These are phyloP conservation scores for Diorhabda carinulata DNA, from an alignment of 1,140 invertebrate species.

Conservation along the genomic window DNA sequence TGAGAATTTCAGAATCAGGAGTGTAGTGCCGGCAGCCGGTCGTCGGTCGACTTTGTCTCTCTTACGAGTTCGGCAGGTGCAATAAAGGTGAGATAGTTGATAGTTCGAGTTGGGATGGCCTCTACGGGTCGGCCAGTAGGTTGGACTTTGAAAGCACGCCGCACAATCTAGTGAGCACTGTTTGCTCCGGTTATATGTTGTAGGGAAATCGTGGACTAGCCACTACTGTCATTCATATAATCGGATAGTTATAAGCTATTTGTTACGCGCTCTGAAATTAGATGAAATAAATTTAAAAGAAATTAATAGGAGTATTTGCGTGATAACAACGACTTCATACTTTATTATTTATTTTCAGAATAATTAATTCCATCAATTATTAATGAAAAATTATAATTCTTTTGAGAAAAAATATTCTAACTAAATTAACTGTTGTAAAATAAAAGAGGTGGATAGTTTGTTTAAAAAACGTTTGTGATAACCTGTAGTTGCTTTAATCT, in stretches of 20 bases:
- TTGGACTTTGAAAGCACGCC: constrained; percentile 11
- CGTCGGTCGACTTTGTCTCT: constrained; percentile 9
- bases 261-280: constrained; percentile 2
- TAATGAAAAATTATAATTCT: too few relatives aligned
- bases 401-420: too few relatives aligned
- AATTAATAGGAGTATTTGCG: too few relatives aligned
- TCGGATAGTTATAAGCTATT: background rate
- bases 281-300: too few relatives aligned
- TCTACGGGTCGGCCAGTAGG: constrained; percentile 13
- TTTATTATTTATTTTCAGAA: too few relatives aligned
- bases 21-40: background rate
- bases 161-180: constrained; percentile 17
- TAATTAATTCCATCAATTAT: too few relatives aligned
- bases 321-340: too few relatives aligned
- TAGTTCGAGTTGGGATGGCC: constrained; percentile 20
- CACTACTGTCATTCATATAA: constrained; percentile 2
- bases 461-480: too few relatives aligned
- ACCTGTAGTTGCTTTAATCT: too few relatives aligned
- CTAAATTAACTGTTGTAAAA: too few relatives aligned
- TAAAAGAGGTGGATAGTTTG: too few relatives aligned
- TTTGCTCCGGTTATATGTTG: constrained; percentile 8
- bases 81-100: constrained; percentile 20
- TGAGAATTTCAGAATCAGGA: background rate
- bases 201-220: background rate
- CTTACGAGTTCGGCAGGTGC: constrained; percentile 16